These are phyloP conservation scores for Volucella inanis DNA, from an alignment of 2,888 invertebrate genomes.

Conservation along the genomic window DNA sequence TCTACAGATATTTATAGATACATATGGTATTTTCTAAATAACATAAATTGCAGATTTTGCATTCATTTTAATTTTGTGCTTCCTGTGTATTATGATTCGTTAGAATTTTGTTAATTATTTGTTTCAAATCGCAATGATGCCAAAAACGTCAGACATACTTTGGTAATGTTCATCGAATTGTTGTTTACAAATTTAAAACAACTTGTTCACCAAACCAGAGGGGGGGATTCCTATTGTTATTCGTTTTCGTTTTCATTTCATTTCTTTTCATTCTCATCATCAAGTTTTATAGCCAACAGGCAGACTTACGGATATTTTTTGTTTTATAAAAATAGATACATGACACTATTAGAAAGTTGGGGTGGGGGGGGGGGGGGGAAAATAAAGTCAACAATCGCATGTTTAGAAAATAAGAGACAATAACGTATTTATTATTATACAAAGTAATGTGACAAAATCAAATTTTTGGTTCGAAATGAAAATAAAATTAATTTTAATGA, in stretches of 20 bases:
- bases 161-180: background rate
- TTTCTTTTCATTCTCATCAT: background rate
- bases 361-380: no score
- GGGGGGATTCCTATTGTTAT: constrained; percentile 28
- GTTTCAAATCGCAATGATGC: background rate
- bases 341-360: background rate
- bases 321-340: constrained; percentile 12
- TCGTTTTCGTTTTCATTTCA: constrained; percentile 13
- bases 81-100: no score
- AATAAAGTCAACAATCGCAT: constrained; percentile 1
- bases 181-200: constrained; percentile 32
- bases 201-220: background rate
- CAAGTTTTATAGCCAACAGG: constrained; percentile 7
- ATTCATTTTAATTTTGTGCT: background rate
- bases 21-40: no score
- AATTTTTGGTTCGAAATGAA: background rate
- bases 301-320: background rate
- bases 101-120: background rate
- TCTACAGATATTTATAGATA: no score
- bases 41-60: background rate
- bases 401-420: background rate
- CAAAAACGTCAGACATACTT: background rate
- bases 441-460: background rate
- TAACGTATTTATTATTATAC: background rate
- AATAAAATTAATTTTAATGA: no score